Evolutionary conservation across 2,113 vertebrate genomes (phyloP), one percentile per base, ranked within the genome.

Genomic region (Osmerus eperlanus): DNA sequence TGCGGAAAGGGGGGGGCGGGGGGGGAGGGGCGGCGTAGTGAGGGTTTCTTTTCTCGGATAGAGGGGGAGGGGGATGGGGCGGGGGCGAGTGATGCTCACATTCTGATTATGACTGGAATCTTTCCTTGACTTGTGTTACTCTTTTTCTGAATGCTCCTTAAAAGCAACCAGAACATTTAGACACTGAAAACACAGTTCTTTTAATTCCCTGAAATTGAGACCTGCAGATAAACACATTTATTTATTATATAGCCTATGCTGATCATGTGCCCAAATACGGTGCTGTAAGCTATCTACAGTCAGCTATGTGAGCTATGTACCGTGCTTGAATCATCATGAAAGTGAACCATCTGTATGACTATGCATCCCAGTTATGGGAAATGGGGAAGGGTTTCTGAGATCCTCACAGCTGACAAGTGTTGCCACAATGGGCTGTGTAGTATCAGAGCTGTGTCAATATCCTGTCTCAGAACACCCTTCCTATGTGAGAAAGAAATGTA

Each of bases 381-480:
- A 69, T 60, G 59, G 62, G 47, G 4, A 19, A 18, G 55, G 12
- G 21, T 56, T 71, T 69, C 54, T 67, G 21, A 72, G 62, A 59
- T 74, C 12, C 19, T 69, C 56, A 62, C 64, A 69, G 25, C 16
- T 23, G 52, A 32, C 18, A 58, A 15, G n/a, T 60, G 58, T 54
- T 56, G 52, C 23, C 51, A 51, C 25, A 73, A 58, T 52, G 53
- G 23, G 16, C 29, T 36, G 25, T 52, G 81, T 84, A 65, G 69
- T 76, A 68, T 81, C 72, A 80, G 61, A 63, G 59, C 59, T 53
- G 76, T 83, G 79, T 80, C 72, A 77, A 75, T 72, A 77, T 73
- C 77, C 75, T 78, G 59, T 9, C 2, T 77, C 53, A 65, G 62
- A 69, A 68, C 41, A 59, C 41, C 19, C 32, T 52, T 52, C 19